phyloP scores from a whole-genome alignment of 2,113 vertebrate genomes.

The Lophotis ruficrista region DNA sequence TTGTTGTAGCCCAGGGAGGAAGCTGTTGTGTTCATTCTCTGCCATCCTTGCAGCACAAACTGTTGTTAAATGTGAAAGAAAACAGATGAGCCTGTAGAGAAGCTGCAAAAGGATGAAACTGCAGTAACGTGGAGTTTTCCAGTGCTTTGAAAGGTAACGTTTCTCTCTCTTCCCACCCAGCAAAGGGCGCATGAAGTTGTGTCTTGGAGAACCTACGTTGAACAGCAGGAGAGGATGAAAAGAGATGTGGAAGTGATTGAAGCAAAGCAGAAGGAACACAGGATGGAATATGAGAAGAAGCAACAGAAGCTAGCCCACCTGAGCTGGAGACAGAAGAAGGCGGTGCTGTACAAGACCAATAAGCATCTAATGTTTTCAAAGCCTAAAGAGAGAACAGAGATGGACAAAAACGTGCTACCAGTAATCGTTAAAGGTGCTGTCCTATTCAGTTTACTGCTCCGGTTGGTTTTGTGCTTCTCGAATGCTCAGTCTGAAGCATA shows the following conservation, averaged over 20 bases:
- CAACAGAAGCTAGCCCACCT: constrained; percentile 76
- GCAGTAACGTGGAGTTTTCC: neutral
- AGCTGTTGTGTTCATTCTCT: neutral
- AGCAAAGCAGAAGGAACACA: constrained; percentile 83
- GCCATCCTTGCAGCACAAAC: neutral
- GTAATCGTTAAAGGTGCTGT: constrained; percentile 90
- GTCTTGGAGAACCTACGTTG: constrained; percentile 83
- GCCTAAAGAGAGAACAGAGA: constrained; percentile 74
- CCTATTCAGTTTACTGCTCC: neutral
- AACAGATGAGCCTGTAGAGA: neutral
- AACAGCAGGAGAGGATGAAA: constrained; percentile 80
- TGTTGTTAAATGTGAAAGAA: neutral
- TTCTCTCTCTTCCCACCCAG: constrained; percentile 67
- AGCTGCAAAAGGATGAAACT: neutral
- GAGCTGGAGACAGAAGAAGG: constrained; percentile 84
- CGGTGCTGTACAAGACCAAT: constrained; percentile 72
- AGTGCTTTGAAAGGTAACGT: neutral
- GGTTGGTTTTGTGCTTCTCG: neutral
- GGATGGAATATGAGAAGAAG: constrained; percentile 75
- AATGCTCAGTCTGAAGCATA: neutral
- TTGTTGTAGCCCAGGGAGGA: neutral
- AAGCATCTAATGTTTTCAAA: constrained; percentile 59
- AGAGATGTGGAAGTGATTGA: constrained; percentile 80
- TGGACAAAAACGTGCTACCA: constrained; percentile 68
- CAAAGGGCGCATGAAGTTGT: constrained; percentile 89